Conservation (phyloP, 2,888 invertebrate species). For the Leptopilina myrica region DNA sequence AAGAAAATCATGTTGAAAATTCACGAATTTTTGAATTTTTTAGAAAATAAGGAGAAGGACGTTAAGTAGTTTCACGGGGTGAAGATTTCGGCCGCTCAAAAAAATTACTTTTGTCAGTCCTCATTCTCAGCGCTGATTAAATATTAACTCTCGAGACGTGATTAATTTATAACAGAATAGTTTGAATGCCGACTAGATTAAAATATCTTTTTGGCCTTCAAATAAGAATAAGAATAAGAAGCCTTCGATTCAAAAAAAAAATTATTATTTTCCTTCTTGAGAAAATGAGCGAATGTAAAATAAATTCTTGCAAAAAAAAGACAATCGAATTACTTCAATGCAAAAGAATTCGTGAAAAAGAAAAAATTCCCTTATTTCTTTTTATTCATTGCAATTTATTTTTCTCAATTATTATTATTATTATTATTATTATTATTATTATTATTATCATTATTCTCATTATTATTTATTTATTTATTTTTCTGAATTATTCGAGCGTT, state of each 20-base stretch:
- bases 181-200: neutral
- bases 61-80: too few species aligned
- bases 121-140: neutral
- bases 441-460: too few species aligned
- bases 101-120: neutral
- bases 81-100: neutral
- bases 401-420: too few species aligned
- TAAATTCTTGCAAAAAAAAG: neutral
- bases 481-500: too few species aligned
- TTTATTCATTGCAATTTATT: too few species aligned
- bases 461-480: too few species aligned
- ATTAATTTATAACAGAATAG: constrained; percentile 4
- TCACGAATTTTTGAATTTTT: too few species aligned
- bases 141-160: neutral
- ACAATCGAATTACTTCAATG: too few species aligned
- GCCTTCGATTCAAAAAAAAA: constrained; percentile 11
- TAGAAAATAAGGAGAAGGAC: too few species aligned
- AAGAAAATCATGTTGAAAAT: too few species aligned
- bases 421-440: too few species aligned
- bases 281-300: neutral
- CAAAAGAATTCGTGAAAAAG: neutral
- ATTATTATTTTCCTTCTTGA: neutral
- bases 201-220: constrained; percentile 2
- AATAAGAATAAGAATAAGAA: neutral
- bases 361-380: too few species aligned